Conservation (phyloP, 1,140 invertebrate species). For the Lordiphosa stackelbergi region DNA sequence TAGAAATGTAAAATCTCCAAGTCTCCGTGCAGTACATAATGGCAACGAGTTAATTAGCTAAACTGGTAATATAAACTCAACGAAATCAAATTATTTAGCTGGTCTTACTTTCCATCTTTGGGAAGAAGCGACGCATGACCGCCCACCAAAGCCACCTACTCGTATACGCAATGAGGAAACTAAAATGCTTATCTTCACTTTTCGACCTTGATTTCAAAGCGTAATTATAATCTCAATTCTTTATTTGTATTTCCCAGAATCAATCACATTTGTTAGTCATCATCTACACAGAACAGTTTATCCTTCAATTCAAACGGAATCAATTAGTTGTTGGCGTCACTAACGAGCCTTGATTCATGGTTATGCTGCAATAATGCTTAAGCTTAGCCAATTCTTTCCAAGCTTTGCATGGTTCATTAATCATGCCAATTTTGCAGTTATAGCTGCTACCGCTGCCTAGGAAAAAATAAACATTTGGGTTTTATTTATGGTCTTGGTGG, state of each 20-base stretch:
- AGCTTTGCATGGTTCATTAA: conserved; percentile 2
- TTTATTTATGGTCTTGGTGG: conserved; percentile 49
- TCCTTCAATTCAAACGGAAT: conserved; percentile 62
- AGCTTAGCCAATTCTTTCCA: conserved; percentile 25
- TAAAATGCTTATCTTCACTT: no score
- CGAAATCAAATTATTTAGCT: not conserved
- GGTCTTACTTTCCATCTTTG: conserved; percentile 19
- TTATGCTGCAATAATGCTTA: conserved; percentile 44
- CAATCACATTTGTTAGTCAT: conserved; percentile 20
- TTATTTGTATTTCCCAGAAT: conserved; percentile 31
- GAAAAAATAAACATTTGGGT: conserved; percentile 2
- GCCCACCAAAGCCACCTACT: conserved; percentile 22
- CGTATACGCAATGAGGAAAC: not conserved
- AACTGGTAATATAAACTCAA: conserved; percentile 38
- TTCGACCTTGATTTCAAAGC: conserved; percentile 19
- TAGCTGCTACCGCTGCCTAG: no score
- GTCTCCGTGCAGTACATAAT: conserved; percentile 39
- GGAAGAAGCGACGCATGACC: conserved; percentile 36
- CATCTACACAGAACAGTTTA: conserved; percentile 11
- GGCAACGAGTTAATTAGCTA: conserved; percentile 43
- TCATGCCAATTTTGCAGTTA: not conserved
- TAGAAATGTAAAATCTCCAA: conserved; percentile 42
- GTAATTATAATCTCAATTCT: conserved; percentile 4
- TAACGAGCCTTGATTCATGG: conserved; percentile 49
- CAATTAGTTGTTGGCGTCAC: conserved; percentile 53